These are phyloP conservation scores for Lindbergichthys nudifrons DNA, from an alignment of 2,797 vertebrate species.

Conservation along the genomic window DNA sequence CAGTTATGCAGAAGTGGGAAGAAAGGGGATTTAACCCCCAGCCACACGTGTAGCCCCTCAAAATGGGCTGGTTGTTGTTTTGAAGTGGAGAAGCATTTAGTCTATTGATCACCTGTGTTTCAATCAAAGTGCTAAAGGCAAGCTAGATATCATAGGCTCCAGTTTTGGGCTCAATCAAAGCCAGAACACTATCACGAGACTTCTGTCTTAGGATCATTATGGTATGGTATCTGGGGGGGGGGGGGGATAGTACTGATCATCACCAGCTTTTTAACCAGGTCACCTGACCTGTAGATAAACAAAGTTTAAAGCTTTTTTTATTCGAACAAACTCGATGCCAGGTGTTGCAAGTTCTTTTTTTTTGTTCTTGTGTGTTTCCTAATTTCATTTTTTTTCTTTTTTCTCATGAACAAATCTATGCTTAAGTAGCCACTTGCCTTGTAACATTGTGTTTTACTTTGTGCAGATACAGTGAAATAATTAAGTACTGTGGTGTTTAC, in stretches of 20 bases:
- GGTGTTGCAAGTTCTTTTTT: slow-evolving; percentile 68
- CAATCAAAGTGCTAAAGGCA: slow-evolving; percentile 44
- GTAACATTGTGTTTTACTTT: slow-evolving; percentile 86
- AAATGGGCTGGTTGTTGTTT: slow-evolving; percentile 9
- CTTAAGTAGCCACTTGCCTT: slow-evolving; percentile 86
- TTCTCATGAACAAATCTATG: slow-evolving; percentile 85
- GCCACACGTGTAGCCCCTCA: slow-evolving; percentile 57
- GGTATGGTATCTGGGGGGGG: slow-evolving; percentile 2
- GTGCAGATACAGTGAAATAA: slow-evolving; percentile 81
- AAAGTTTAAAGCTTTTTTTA: slow-evolving; percentile 73
- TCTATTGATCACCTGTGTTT: slow-evolving; percentile 21
- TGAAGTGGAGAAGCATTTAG: slow-evolving; percentile 23
- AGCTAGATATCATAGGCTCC: slow-evolving; percentile 4
- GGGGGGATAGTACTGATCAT: slow-evolving; percentile 67
- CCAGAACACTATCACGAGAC: slow-evolving; percentile 34
- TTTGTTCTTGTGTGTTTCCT: slow-evolving; percentile 66
- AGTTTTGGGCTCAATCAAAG: slow-evolving; percentile 1
- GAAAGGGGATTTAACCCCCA: slow-evolving; percentile 28
- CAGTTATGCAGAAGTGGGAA: slow-evolving; percentile 45
- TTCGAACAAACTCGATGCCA: slow-evolving; percentile 78
- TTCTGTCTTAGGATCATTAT: slow-evolving; percentile 22
- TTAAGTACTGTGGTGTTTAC: slow-evolving; percentile 88
- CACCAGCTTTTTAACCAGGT: slow-evolving; percentile 79
- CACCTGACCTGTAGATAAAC: slow-evolving; percentile 77
- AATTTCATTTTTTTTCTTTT: slow-evolving; percentile 35